Base-by-base conservation (phyloP, 2,888 invertebrate species). In the Osmoderma eremita region DNA sequence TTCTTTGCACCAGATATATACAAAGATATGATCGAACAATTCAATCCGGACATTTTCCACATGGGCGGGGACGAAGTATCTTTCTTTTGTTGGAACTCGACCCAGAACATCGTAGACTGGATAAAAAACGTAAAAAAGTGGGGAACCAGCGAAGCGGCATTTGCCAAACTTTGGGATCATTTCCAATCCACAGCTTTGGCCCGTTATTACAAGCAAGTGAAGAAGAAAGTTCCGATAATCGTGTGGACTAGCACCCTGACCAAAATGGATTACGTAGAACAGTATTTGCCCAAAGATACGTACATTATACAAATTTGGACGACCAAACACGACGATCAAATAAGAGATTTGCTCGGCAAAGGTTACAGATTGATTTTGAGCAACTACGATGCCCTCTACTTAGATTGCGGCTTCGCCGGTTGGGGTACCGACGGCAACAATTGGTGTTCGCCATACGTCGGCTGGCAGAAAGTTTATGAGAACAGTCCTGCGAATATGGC, bases 311-410 rank as follows among this genome's bases (percentile, higher is more conserved):
- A 93, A 78, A 87, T 90, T 54, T 93, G 93, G 93, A 93, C 93
- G 41, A 89, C 90, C 0, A 92, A 91, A 73, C 88, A 88, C 49
- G 94, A 94, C 91, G 87, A 90, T 1, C 92, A 92, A 78, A 92
- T 93, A 13, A 87, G 88, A 4, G 91, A 91, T 69, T 85, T 94
- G 3, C 82, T 94, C 20, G 88, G 91, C 72, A 90, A 90, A 65
- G 94, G 93, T 1, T 94, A 89, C 81, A 87, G 90, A 65, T 85
- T 93, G 58, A 89, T 95, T 65, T 82, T 94, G 66, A 93, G 93
- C 13, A 94, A 94, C 81, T 93, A 93, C 63, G 94, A 94, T 79
- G 92, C 93, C 3, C 93, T 93, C 92, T 94, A 94, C 82, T 84
- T 94, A 72, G 94, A 94, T 80, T 94, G 94, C 78, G 94, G 94